These are phyloP conservation scores for Archilochus colubris DNA, from an alignment of 2,113 vertebrate species.

Conservation along the genomic window DNA sequence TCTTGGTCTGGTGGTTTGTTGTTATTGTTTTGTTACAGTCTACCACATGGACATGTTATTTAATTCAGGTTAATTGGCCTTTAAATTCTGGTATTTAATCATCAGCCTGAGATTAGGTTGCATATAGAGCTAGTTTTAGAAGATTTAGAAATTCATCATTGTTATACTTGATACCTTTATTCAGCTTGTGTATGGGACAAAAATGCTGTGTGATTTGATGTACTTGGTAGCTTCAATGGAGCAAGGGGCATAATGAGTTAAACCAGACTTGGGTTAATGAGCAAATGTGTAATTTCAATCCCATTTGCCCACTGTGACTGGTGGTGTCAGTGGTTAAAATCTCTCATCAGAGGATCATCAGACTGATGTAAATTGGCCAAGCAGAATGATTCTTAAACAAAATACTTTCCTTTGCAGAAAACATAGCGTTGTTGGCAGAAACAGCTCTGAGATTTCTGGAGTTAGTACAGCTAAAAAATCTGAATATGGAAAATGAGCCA, in stretches of 20 bases:
- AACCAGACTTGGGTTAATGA: background rate
- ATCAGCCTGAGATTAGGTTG: background rate
- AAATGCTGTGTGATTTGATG: background rate
- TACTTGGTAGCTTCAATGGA: background rate
- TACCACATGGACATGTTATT: background rate
- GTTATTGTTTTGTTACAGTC: background rate
- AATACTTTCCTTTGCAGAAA: conserved; percentile 80
- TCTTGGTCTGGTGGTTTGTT: background rate
- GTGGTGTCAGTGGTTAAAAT: background rate
- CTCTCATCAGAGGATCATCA: background rate
- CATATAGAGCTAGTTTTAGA: background rate
- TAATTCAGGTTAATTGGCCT: background rate
- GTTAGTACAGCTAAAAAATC: conserved; percentile 94
- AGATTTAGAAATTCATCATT: background rate
- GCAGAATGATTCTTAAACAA: background rate
- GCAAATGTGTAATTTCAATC: background rate
- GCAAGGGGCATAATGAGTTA: background rate
- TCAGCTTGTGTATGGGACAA: background rate
- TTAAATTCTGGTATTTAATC: background rate
- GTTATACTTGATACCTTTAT: background rate
- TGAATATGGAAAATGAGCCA: conserved; percentile 90
- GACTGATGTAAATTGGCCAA: background rate
- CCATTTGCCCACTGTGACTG: background rate
- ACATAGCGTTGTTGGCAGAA: conserved; percentile 95
- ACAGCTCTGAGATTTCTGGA: conserved; percentile 96